These are phyloP conservation scores for Machimus rusticus DNA, from an alignment of 2,888 invertebrate species.

Conservation along the genomic window DNA sequence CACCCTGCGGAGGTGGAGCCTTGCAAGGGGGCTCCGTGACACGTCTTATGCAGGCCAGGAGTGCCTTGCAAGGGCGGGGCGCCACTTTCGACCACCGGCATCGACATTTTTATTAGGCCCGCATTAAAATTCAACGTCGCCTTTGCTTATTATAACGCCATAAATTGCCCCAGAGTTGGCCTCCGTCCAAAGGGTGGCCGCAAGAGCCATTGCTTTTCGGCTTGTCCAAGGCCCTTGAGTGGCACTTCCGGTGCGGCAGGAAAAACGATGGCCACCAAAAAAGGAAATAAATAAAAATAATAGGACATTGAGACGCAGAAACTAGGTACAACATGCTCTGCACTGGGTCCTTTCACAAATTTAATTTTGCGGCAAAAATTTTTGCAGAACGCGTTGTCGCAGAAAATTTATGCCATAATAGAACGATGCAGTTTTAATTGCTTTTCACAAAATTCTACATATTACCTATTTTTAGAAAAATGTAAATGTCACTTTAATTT, in stretches of 20 bases:
- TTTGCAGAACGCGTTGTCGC: background rate
- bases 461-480: too few relatives aligned
- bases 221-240: background rate
- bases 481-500: too few relatives aligned
- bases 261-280: background rate
- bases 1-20: background rate
- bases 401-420: too few relatives aligned
- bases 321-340: background rate
- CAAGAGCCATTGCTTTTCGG: slow-evolving; percentile 2
- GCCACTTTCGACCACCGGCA: background rate
- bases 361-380: slow-evolving; percentile 16
- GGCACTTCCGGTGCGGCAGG: background rate
- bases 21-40: background rate
- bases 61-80: background rate
- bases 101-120: slow-evolving; percentile 39
- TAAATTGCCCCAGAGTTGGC: slow-evolving; percentile 34
- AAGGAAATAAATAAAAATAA: background rate
- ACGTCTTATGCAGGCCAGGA: slow-evolving; percentile 11
- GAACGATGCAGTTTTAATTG: too few relatives aligned
- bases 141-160: slow-evolving; percentile 39
- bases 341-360: background rate
- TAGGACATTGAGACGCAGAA: background rate
- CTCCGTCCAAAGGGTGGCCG: slow-evolving; percentile 2
- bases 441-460: too few relatives aligned
- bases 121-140: slow-evolving; percentile 41